A percentile compares a stretch with the other conserved stretches of the same genome.
Conservation (phyloP, 2,797 vertebrate species). For the Zalophus californianus region DNA sequence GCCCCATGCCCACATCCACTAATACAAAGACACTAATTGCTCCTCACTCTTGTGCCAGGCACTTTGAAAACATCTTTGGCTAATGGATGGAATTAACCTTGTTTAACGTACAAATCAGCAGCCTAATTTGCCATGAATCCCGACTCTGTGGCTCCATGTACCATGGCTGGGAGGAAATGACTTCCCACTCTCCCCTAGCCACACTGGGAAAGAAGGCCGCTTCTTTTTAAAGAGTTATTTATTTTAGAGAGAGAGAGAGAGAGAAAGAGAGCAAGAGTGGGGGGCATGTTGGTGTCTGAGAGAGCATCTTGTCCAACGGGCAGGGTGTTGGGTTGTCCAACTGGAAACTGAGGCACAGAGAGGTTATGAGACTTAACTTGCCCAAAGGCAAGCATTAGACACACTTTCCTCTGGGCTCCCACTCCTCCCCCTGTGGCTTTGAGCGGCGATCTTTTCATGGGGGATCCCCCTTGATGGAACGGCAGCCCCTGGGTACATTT, state of each 20-base stretch:
- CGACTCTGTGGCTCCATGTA: constrained; percentile 27
- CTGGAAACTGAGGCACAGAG: too few species aligned
- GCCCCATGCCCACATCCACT: constrained; percentile 72
- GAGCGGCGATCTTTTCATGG: background rate
- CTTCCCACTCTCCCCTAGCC: background rate
- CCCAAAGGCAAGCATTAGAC: rapidly evolving
- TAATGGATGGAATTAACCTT: constrained; percentile 77
- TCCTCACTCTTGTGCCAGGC: constrained; percentile 65
- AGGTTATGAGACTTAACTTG: too few species aligned
- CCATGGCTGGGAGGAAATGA: background rate
- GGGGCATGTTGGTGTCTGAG: too few species aligned
- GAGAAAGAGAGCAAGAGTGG: too few species aligned
- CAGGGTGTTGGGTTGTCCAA: too few species aligned
- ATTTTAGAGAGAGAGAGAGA: too few species aligned
- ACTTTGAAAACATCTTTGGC: constrained; percentile 79
- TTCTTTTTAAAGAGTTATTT: too few species aligned
- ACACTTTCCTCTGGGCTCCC: background rate
- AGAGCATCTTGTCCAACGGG: too few species aligned
- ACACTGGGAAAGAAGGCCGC: background rate
- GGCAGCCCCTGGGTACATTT: rapidly evolving
- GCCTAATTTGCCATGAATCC: constrained; percentile 74
- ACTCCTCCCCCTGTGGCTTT: background rate
- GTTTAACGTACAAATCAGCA: constrained; percentile 79
- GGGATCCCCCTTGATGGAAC: background rate
- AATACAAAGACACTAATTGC: constrained; percentile 83